A percentile compares a stretch with the other conserved stretches of the same genome.
These are phyloP conservation scores for Dryococelus australis DNA, from an alignment of 2,888 invertebrate species.

Conservation along the genomic window DNA sequence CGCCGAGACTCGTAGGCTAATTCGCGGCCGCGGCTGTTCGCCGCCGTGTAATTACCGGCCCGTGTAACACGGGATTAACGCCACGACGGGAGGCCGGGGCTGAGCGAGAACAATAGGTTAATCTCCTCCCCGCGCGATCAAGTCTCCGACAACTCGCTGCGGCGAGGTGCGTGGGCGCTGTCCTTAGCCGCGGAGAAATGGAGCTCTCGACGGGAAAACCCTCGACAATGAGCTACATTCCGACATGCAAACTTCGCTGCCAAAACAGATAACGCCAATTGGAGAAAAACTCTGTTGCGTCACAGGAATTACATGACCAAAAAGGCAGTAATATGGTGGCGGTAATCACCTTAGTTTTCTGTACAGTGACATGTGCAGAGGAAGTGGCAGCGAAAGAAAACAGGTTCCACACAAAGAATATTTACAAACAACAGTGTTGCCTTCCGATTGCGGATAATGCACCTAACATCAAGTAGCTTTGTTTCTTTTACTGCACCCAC, in stretches of 20 bases:
- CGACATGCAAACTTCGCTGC: not conserved
- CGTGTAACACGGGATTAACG: not conserved
- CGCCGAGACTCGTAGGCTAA: not conserved
- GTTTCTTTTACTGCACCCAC: not conserved
- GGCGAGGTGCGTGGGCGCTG: not conserved
- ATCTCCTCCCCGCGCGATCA: not conserved
- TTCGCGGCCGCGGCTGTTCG: not conserved
- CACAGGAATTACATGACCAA: not conserved
- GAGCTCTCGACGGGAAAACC: not conserved
- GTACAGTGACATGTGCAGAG: not conserved
- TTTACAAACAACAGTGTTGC: not conserved
- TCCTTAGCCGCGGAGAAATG: not conserved
- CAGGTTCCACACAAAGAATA: not conserved
- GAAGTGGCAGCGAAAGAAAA: not conserved
- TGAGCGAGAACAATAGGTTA: not conserved
- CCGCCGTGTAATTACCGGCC: constrained; percentile 3
- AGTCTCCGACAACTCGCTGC: not conserved
- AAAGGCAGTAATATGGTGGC: not conserved
- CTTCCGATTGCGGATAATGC: not conserved
- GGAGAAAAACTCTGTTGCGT: not conserved
- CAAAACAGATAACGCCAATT: not conserved
- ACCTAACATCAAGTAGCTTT: not conserved
- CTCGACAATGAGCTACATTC: not conserved
- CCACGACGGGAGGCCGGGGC: not conserved
- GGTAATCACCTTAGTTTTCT: not conserved